Evolutionary conservation across 2,888 invertebrate species (phyloP), one percentile per base, ranked within the genome.

Genomic region (Lasius platythorax): DNA sequence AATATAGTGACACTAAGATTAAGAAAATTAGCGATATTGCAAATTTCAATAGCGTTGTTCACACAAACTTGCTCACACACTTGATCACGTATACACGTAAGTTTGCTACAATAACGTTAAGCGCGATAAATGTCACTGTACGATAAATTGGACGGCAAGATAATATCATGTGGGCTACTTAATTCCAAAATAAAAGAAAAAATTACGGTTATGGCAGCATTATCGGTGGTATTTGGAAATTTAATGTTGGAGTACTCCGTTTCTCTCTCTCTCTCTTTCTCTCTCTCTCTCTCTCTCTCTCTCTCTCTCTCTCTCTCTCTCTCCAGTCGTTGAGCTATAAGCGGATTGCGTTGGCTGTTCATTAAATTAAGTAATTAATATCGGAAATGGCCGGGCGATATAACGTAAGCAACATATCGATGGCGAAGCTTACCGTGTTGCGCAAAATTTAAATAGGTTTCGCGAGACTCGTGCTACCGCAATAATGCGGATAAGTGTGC

Each of bases 291-390:
- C 28, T 43, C 5, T 46, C 12, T 46, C 30, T 15, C 64, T 37
- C 9, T 50, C 33, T 30, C 9, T 50, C 33, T 30, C 37, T 63
- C 23, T 50, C 9, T 5, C 28, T 33, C 30, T 53, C 33, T n/a
- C 50, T 53, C 11, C 53, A 85, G 86, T 83, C 85, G 87, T 89
- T 91, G 87, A 91, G 87, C 89, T 84, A 79, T 91, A 91, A 92
- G 91, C 92, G 91, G 91, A 91, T 92, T 91, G 88, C 82, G 66
- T 87, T 87, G 88, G 88, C 87, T 90, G 88, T 91, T 91, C 91
- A 92, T 93, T 91, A 91, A n/a, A n/a, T n/a, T n/a, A n/a, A n/a
- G n/a, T n/a, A 92, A 92, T 91, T 91, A 92, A 92, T 92, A 91
- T 91, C 86, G 87, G 87, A 90, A 91, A 91, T 85, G 87, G 83